Percentiles rank a stretch among this genome's conserved stretches.
phyloP scores from a whole-genome alignment of 2,113 vertebrate genomes.

The Columba livia region DNA sequence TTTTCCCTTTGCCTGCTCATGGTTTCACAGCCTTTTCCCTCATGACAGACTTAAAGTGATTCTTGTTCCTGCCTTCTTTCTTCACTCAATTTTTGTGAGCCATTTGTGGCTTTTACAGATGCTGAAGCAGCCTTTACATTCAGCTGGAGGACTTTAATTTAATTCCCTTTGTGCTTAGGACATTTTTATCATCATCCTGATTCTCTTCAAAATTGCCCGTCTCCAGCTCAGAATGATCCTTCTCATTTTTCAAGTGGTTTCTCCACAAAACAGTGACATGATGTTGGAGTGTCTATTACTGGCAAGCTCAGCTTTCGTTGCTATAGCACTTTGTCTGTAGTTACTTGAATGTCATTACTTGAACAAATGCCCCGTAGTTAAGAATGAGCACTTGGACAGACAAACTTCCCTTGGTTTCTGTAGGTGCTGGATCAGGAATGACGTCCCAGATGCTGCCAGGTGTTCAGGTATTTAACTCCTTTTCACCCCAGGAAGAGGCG shows the following conservation, averaged over 20 bases:
- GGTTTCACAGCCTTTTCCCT: background rate
- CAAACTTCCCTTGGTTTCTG: background rate
- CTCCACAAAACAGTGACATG: background rate
- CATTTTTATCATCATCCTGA: slow-evolving; percentile 34
- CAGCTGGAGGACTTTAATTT: background rate
- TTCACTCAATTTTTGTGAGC: background rate
- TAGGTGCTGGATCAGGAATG: background rate
- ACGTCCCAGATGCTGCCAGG: background rate
- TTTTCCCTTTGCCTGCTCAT: background rate
- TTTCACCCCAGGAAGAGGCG: rapidly evolving
- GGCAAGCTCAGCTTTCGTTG: background rate
- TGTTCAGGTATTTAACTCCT: background rate
- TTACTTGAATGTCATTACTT: slow-evolving; percentile 19
- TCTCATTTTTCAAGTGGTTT: slow-evolving; percentile 17
- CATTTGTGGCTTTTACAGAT: background rate
- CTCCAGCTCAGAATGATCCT: background rate
- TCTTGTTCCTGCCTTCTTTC: background rate
- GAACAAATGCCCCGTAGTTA: background rate
- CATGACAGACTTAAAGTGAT: background rate
- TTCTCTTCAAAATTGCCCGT: background rate
- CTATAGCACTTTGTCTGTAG: background rate
- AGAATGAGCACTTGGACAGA: background rate
- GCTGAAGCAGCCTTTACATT: background rate
- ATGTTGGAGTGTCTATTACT: background rate
- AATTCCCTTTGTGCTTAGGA: background rate